A percentile compares a stretch with the other conserved stretches of the same genome.
These are phyloP conservation scores for Apocrypta bakeri DNA, from an alignment of 1,140 invertebrate genomes.

Conservation along the genomic window DNA sequence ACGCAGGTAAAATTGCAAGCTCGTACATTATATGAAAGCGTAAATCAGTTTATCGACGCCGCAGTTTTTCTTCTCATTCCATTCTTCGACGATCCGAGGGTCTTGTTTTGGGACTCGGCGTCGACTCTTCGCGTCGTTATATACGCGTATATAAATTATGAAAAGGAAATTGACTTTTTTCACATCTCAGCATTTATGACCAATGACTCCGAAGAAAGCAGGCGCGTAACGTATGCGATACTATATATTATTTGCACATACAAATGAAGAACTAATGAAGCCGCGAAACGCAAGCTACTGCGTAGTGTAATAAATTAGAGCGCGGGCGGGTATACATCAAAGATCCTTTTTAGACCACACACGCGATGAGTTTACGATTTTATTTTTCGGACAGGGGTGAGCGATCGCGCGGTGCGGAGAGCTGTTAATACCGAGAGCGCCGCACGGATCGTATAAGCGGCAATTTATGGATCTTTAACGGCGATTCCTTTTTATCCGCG, in stretches of 20 bases:
- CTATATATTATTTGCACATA: neutral
- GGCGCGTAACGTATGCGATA: neutral
- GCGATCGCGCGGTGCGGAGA: neutral
- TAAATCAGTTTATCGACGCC: constrained; percentile 64
- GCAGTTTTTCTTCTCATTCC: neutral
- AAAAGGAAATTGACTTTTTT: neutral
- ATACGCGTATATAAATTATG: too few relatives aligned
- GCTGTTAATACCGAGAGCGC: neutral
- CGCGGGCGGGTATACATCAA: constrained; percentile 11
- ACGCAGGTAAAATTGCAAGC: neutral
- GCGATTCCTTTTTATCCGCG: neutral
- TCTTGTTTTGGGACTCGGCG: too few relatives aligned
- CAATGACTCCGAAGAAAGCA: constrained; percentile 35
- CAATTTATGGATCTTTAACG: constrained; percentile 22
- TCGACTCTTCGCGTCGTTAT: too few relatives aligned
- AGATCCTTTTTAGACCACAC: constrained; percentile 17
- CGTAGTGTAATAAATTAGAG: constrained; percentile 41
- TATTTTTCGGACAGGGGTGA: neutral
- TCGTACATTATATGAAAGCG: constrained; percentile 62
- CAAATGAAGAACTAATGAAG: constrained; percentile 31
- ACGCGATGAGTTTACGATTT: constrained; percentile 41
- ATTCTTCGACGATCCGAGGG: too few relatives aligned
- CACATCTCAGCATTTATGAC: constrained; percentile 38
- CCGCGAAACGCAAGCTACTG: neutral
- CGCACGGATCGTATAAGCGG: neutral